These are phyloP conservation scores for Poeciliopsis presidionis DNA, from an alignment of 2,797 vertebrate species.

Conservation along the genomic window DNA sequence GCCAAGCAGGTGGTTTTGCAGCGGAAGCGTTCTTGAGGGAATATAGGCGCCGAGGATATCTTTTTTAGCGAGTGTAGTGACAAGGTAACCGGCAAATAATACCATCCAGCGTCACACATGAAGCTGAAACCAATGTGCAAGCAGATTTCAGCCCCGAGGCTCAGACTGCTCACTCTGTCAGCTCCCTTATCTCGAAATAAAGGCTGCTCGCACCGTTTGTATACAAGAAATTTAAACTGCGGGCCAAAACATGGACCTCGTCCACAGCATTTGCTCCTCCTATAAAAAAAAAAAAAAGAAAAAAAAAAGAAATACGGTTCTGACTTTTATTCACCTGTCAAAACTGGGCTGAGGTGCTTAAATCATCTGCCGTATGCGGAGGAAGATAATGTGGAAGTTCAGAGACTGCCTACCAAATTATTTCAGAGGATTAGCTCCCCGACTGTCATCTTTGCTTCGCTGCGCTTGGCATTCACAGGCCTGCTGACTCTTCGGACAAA, in stretches of 20 bases:
- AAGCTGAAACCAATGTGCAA: slow-evolving; percentile 44
- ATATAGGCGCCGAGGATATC: slow-evolving; percentile 71
- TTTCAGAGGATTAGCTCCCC: slow-evolving; percentile 75
- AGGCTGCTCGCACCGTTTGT: slow-evolving; percentile 31
- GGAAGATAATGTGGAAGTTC: slow-evolving; percentile 72
- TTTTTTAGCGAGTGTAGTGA: slow-evolving; percentile 59
- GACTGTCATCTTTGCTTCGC: slow-evolving; percentile 71
- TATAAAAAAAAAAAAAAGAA: slow-evolving; percentile 42
- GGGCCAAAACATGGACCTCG: slow-evolving; percentile 41
- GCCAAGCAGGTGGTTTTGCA: slow-evolving; percentile 63
- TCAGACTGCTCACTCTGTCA: slow-evolving; percentile 31
- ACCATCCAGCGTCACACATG: slow-evolving; percentile 58
- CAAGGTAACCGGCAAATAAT: slow-evolving; percentile 68
- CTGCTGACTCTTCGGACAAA: slow-evolving; percentile 67
- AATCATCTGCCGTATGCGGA: slow-evolving; percentile 66
- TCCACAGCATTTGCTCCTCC: slow-evolving; percentile 40
- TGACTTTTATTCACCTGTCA: slow-evolving; percentile 69
- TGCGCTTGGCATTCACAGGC: slow-evolving; percentile 61
- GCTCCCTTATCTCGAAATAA: slow-evolving; percentile 59
- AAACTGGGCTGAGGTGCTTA: slow-evolving; percentile 59
- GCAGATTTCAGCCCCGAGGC: slow-evolving; percentile 50
- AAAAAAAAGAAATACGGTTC: slow-evolving; percentile 42
- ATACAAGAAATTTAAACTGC: slow-evolving; percentile 49
- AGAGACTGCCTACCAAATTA: slow-evolving; percentile 71
- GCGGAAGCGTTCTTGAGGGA: slow-evolving; percentile 62